Conservation (phyloP, 2,888 invertebrate species). For the Cerastis rubricosa region DNA sequence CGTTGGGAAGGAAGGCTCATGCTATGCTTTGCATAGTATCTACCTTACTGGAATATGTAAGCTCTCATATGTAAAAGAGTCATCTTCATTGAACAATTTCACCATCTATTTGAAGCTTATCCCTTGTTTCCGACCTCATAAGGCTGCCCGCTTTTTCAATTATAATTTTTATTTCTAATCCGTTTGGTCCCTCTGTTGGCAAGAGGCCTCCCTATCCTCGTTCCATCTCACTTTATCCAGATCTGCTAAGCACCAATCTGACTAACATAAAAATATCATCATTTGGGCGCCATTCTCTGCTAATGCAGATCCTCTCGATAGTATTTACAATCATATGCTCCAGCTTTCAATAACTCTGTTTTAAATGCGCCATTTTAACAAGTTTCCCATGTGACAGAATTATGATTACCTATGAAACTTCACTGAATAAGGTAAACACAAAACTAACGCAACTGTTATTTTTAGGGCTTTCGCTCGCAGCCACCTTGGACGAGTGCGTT, state of each 20-base stretch:
- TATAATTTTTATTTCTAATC: background rate
- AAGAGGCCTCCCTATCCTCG: background rate
- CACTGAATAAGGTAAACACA: conserved; percentile 39
- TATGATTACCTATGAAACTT: conserved; percentile 5
- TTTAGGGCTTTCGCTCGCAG: conserved; percentile 68
- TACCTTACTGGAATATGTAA: background rate
- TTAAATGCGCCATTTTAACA: background rate
- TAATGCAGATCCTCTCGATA: too few species aligned
- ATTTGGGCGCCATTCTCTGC: background rate
- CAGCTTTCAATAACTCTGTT: background rate
- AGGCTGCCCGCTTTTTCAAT: background rate
- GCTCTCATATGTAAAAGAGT: background rate
- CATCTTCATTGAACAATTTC: background rate
- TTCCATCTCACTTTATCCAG: background rate
- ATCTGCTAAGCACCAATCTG: background rate
- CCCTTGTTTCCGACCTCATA: background rate
- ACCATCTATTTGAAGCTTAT: background rate
- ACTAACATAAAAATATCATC: background rate
- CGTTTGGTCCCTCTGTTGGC: too few species aligned
- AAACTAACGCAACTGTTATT: conserved; percentile 65
- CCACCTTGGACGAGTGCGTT: conserved; percentile 65
- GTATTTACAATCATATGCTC: background rate
- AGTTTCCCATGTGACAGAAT: conserved; percentile 19
- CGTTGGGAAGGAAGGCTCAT: background rate
- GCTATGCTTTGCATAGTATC: background rate